Evolutionary conservation across 2,888 invertebrate genomes (phyloP).

Genomic region (Ectropis crepuscularia): DNA sequence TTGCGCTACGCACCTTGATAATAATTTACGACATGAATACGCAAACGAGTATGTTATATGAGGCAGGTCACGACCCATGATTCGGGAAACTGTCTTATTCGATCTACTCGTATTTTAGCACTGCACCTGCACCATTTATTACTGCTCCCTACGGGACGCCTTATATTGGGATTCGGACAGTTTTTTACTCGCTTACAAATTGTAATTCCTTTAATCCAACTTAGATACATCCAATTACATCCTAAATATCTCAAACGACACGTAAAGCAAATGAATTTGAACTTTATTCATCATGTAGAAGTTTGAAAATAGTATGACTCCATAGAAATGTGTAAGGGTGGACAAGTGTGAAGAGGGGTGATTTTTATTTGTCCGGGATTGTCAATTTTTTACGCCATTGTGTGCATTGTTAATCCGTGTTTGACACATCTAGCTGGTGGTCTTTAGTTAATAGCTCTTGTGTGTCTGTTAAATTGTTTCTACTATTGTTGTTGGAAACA

Average conservation of each 20-base stretch:
- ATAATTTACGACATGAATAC: too few species aligned
- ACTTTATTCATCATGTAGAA: constrained; percentile 31
- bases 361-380: constrained; percentile 65
- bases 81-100: constrained; percentile 50
- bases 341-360: constrained; percentile 52
- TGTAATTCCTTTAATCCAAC: constrained; percentile 82
- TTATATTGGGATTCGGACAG: constrained; percentile 53
- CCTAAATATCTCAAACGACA: constrained; percentile 58
- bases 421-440: constrained; percentile 76
- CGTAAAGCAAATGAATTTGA: constrained; percentile 25
- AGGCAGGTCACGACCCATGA: constrained; percentile 63
- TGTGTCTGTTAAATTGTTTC: constrained; percentile 61
- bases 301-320: constrained; percentile 45
- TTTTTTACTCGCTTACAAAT: constrained; percentile 81
- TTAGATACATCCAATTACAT: constrained; percentile 82
- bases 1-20: too few species aligned
- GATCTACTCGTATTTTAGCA: constrained; percentile 53
- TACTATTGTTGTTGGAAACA: constrained; percentile 55
- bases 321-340: constrained; percentile 44
- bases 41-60: too few species aligned
- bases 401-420: constrained; percentile 77
- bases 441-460: constrained; percentile 75
- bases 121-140: constrained; percentile 75
- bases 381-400: constrained; percentile 80
- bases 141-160: constrained; percentile 52